Evolutionary conservation across 1,140 invertebrate species (phyloP).

Genomic region (Homarus americanus): DNA sequence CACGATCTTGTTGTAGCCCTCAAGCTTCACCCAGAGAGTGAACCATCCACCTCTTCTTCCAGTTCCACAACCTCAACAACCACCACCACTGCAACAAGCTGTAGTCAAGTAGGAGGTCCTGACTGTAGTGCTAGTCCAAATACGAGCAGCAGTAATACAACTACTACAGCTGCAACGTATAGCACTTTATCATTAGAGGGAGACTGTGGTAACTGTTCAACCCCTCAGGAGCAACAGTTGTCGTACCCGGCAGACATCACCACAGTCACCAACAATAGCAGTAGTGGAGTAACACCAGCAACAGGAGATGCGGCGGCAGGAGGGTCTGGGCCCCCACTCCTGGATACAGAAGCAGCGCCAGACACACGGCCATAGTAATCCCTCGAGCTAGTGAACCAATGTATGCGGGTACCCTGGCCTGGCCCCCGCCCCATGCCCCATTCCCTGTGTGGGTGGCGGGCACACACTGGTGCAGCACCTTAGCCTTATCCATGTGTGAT

Average conservation of each 20-base stretch:
- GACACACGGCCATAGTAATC: conserved; percentile 70
- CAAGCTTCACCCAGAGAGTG: conserved; percentile 76
- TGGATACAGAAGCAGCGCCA: conserved; percentile 35
- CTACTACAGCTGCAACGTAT: conserved; percentile 24
- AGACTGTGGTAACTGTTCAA: conserved; percentile 35
- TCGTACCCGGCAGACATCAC: neutral
- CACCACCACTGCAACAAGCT: neutral
- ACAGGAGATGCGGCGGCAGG: conserved; percentile 20
- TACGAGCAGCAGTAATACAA: conserved; percentile 16
- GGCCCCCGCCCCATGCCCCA: conserved; percentile 28
- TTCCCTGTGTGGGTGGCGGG: conserved; percentile 1
- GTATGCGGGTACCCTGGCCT: conserved; percentile 61
- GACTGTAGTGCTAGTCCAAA: conserved; percentile 47
- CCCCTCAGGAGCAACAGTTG: conserved; percentile 36
- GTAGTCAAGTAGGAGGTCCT: conserved; percentile 34
- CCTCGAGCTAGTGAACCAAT: conserved; percentile 60
- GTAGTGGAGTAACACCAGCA: conserved; percentile 44
- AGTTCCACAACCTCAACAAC: conserved; percentile 19
- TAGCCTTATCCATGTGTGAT: conserved; percentile 51
- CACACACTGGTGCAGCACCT: conserved; percentile 62
- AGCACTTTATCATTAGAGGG: conserved; percentile 35
- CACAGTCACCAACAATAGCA: conserved; percentile 37
- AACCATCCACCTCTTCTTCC: conserved; percentile 47
- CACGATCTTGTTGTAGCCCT: conserved; percentile 82
- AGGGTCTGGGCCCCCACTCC: conserved; percentile 47